phyloP scores from a whole-genome alignment of 2,113 vertebrate genomes.

The Lycaon pictus region DNA sequence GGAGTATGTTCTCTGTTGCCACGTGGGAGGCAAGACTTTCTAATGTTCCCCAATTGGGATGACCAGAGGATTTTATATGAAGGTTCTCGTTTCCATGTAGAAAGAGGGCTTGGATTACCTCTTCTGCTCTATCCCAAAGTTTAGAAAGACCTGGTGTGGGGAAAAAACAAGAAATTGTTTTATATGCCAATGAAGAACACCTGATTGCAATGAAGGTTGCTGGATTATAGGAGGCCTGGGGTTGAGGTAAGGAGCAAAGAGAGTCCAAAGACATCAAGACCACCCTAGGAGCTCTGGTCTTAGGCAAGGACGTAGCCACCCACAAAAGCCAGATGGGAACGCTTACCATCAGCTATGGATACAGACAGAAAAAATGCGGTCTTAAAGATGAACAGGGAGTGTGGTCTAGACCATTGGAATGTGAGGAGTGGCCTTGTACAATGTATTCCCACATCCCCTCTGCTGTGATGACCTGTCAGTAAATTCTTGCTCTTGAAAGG shows the following conservation, averaged over 20 bases:
- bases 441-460: accelerated
- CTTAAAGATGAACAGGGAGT: not conserved
- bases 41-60: not conserved
- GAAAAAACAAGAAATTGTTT: not conserved
- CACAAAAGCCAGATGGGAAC: not conserved
- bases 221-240: not conserved
- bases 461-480: not conserved
- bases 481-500: not conserved
- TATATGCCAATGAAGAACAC: not conserved
- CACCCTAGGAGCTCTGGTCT: not conserved
- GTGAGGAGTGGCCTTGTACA: not conserved
- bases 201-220: not conserved
- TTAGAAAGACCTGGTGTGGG: not conserved
- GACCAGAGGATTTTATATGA: not conserved
- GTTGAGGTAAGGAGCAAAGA: not conserved
- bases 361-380: not conserved
- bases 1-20: not conserved
- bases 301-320: not conserved
- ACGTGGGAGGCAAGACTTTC: not conserved
- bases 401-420: not conserved
- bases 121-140: not conserved
- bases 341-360: not conserved
- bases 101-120: not conserved
- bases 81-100: not conserved
- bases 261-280: not conserved